phyloP scores from a whole-genome alignment of 2,888 invertebrate genomes.

The Rhingia rostrata region DNA sequence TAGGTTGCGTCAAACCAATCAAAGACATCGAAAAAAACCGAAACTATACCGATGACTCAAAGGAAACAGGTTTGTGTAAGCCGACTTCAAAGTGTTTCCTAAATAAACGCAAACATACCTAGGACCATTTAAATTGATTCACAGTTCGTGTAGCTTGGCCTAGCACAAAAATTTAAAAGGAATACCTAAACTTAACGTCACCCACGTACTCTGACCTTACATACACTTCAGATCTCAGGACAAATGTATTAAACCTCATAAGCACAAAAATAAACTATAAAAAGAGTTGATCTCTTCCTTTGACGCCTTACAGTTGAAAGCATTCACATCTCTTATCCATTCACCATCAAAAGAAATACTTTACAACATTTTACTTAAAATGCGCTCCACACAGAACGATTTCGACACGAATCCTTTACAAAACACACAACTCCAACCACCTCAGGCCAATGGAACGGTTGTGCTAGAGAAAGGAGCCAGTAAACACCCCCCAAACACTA shows the following conservation, averaged over 20 bases:
- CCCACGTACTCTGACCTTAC: not conserved
- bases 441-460: not conserved
- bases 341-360: not conserved
- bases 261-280: not conserved
- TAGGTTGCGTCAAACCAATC: too few relatives aligned
- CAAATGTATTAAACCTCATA: not conserved
- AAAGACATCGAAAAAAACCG: too few relatives aligned
- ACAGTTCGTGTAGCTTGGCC: too few relatives aligned
- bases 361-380: conserved; percentile 12
- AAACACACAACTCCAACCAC: not conserved
- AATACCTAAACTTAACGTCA: too few relatives aligned
- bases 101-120: too few relatives aligned
- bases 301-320: conserved; percentile 22
- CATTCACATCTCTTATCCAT: conserved; percentile 34
- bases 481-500: conserved; percentile 2
- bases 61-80: too few relatives aligned
- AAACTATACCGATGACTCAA: too few relatives aligned
- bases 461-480: not conserved
- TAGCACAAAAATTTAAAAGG: too few relatives aligned
- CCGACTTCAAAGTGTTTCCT: too few relatives aligned
- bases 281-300: not conserved
- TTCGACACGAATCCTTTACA: conserved; percentile 10
- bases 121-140: too few relatives aligned
- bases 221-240: not conserved
- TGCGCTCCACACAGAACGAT: conserved; percentile 8